Percentiles rank a stretch among this genome's conserved stretches.
These are phyloP conservation scores for Thripadectes ignobilis DNA, from an alignment of 2,797 vertebrate genomes.

Conservation along the genomic window DNA sequence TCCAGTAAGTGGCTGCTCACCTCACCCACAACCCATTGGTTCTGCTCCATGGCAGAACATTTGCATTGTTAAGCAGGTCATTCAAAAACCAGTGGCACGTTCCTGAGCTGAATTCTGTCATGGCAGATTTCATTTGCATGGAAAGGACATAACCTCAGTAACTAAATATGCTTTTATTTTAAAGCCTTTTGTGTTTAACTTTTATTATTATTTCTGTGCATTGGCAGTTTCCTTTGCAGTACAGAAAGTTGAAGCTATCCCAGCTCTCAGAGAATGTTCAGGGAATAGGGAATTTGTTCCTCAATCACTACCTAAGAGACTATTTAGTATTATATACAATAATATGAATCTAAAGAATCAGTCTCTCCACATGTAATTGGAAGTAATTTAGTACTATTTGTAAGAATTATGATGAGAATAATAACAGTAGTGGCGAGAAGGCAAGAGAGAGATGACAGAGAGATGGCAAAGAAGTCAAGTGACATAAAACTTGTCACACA, in stretches of 20 bases:
- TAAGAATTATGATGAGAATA: background rate
- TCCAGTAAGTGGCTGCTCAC: background rate
- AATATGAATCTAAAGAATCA: background rate
- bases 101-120: background rate
- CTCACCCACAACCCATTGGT: rapidly evolving
- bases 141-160: background rate
- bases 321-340: background rate
- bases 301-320: background rate
- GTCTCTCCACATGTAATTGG: background rate
- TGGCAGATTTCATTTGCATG: background rate
- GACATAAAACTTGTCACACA: background rate
- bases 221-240: background rate
- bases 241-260: background rate
- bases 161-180: background rate
- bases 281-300: background rate
- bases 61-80: background rate
- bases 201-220: background rate
- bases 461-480: background rate
- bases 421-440: background rate
- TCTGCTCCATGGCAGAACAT: background rate
- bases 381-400: background rate
- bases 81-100: background rate
- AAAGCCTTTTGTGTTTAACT: background rate
- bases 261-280: background rate
- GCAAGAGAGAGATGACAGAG: background rate